phyloP scores from a whole-genome alignment of 2,888 invertebrate genomes.

The Melanchra persicariae region DNA sequence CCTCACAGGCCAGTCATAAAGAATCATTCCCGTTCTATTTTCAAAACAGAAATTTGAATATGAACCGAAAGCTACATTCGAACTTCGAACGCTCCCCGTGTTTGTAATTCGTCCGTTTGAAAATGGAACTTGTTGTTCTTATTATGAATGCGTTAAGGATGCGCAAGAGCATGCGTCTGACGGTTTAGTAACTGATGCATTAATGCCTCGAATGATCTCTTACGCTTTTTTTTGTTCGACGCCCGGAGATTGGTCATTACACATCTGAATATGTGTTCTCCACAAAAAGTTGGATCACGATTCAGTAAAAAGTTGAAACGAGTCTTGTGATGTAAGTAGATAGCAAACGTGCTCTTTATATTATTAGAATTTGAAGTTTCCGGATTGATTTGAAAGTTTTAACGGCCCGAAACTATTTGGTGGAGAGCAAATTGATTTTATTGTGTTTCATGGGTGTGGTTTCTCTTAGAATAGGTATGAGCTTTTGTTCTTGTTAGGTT shows the following conservation, averaged over 20 bases:
- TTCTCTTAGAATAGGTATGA: constrained; percentile 59
- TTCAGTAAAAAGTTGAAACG: constrained; percentile 86
- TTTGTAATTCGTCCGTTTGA: constrained; percentile 86
- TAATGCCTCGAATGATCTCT: constrained; percentile 87
- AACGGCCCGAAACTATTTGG: constrained; percentile 68
- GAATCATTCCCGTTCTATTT: constrained; percentile 78
- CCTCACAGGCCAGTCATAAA: constrained; percentile 69
- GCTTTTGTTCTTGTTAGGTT: constrained; percentile 41
- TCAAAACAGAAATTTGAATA: constrained; percentile 87
- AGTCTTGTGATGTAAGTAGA: constrained; percentile 85
- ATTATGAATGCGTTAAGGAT: constrained; percentile 89
- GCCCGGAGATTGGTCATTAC: constrained; percentile 90
- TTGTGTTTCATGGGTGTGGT: constrained; percentile 62
- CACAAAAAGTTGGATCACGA: constrained; percentile 88
- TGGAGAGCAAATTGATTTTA: constrained; percentile 72
- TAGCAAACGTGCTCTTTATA: constrained; percentile 89
- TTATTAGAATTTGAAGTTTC: constrained; percentile 87
- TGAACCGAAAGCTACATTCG: constrained; percentile 79
- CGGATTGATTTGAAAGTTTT: constrained; percentile 86
- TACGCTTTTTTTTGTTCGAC: constrained; percentile 84
- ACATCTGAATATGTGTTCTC: constrained; percentile 89
- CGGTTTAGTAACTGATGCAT: constrained; percentile 91
- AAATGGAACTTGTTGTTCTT: constrained; percentile 88
- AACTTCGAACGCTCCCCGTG: constrained; percentile 82
- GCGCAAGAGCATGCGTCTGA: constrained; percentile 88